Percentiles rank a stretch among this genome's conserved stretches.
These are phyloP conservation scores for Hylyphantes graminicola DNA, from an alignment of 1,140 invertebrate species.

Conservation along the genomic window DNA sequence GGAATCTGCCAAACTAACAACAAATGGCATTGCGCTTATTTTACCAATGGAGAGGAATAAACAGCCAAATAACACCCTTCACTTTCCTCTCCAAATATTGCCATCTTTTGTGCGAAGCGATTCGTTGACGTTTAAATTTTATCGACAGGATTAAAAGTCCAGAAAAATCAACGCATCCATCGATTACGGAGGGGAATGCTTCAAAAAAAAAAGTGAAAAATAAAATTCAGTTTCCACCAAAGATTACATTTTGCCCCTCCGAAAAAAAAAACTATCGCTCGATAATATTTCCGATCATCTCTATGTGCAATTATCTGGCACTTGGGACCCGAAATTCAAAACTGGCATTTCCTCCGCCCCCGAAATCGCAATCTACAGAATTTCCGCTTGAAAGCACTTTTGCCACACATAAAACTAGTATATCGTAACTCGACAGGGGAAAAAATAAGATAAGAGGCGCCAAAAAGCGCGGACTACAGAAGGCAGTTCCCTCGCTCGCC, in stretches of 20 bases:
- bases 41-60: too few species aligned
- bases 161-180: too few species aligned
- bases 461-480: slow-evolving; percentile 2
- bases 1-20: too few species aligned
- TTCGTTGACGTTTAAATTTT: too few species aligned
- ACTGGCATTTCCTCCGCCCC: slow-evolving; percentile 30
- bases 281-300: slow-evolving; percentile 60
- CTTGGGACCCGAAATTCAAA: slow-evolving; percentile 56
- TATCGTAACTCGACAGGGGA: not conserved
- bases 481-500: not conserved
- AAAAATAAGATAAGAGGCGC: not conserved
- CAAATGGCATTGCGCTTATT: too few species aligned
- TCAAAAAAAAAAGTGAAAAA: not conserved
- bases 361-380: slow-evolving; percentile 56
- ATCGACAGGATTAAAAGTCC: too few species aligned
- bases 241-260: slow-evolving; percentile 53
- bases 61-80: too few species aligned
- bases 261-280: slow-evolving; percentile 51
- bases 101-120: too few species aligned
- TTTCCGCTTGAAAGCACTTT: slow-evolving; percentile 56
- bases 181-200: too few species aligned
- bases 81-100: too few species aligned
- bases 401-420: slow-evolving; percentile 58
- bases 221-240: slow-evolving; percentile 51
- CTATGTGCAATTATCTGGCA: slow-evolving; percentile 57